Percentiles rank a stretch among this genome's conserved stretches.
phyloP scores from a whole-genome alignment of 1,140 invertebrate species.

The Lordiphosa mommai region DNA sequence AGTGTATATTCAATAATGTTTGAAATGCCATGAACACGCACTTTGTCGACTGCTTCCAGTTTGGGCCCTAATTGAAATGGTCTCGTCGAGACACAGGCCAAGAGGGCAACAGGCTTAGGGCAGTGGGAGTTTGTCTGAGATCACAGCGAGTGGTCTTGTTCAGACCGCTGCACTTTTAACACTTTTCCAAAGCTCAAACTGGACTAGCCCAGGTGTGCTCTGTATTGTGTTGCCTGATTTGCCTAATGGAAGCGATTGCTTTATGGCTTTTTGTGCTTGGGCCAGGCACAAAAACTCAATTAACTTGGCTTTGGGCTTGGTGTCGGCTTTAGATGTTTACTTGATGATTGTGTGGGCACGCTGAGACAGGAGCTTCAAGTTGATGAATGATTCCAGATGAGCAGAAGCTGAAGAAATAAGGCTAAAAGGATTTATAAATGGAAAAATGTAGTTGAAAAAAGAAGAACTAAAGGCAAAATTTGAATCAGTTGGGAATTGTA shows the following conservation, averaged over 20 bases:
- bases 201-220: too few relatives aligned
- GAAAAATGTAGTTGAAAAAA: too few relatives aligned
- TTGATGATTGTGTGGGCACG: too few relatives aligned
- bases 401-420: too few relatives aligned
- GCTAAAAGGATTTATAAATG: too few relatives aligned
- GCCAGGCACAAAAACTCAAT: slow-evolving; percentile 36
- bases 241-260: slow-evolving; percentile 34
- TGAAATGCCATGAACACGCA: slow-evolving; percentile 53
- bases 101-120: not conserved
- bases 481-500: slow-evolving; percentile 9
- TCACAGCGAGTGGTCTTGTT: slow-evolving; percentile 43
- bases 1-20: slow-evolving; percentile 54
- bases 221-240: slow-evolving; percentile 7
- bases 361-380: too few relatives aligned
- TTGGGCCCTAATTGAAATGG: slow-evolving; percentile 58
- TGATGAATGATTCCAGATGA: too few relatives aligned
- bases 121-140: slow-evolving; percentile 19
- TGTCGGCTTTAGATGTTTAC: too few relatives aligned
- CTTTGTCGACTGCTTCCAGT: slow-evolving; percentile 32
- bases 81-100: not conserved
- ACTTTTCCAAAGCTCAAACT: slow-evolving; percentile 2
- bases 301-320: slow-evolving; percentile 11
- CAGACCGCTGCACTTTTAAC: slow-evolving; percentile 21
- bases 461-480: too few relatives aligned
- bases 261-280: slow-evolving; percentile 8